Percentiles rank a stretch among this genome's conserved stretches.
phyloP scores from a whole-genome alignment of 1,140 invertebrate species.

The Dysdera silvatica region DNA sequence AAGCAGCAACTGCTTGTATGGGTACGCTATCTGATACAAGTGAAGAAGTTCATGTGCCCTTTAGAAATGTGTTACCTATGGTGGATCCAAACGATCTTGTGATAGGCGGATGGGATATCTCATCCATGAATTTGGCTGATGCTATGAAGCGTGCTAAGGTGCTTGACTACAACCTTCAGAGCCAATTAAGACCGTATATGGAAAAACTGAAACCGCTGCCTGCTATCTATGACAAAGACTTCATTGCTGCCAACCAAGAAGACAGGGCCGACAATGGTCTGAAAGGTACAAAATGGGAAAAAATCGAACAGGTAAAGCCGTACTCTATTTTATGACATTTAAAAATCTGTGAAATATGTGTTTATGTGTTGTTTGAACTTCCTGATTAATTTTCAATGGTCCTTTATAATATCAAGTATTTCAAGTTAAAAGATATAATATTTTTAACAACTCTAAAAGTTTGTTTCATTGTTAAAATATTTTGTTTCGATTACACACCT shows the following conservation, averaged over 20 bases:
- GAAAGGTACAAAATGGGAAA: constrained; percentile 57
- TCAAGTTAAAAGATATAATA: too few species aligned
- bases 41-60: constrained; percentile 70
- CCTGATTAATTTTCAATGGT: too few species aligned
- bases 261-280: constrained; percentile 79
- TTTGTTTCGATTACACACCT: too few species aligned
- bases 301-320: constrained; percentile 58
- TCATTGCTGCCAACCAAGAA: constrained; percentile 92
- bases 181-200: constrained; percentile 57
- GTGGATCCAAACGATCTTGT: constrained; percentile 79
- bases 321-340: too few species aligned
- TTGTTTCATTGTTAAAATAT: too few species aligned
- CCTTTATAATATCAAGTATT: too few species aligned
- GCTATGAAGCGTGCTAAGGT: constrained; percentile 72
- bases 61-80: constrained; percentile 77
- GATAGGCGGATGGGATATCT: constrained; percentile 95
- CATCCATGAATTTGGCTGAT: constrained; percentile 68
- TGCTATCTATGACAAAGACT: constrained; percentile 80
- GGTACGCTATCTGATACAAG: constrained; percentile 56
- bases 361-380: too few species aligned
- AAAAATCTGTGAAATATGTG: too few species aligned
- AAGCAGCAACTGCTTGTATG: constrained; percentile 75
- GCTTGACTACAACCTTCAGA: constrained; percentile 50
- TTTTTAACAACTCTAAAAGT: too few species aligned
- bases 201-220: constrained; percentile 64